phyloP scores from a whole-genome alignment of 2,113 vertebrate species.

The Gymnogyps californianus region DNA sequence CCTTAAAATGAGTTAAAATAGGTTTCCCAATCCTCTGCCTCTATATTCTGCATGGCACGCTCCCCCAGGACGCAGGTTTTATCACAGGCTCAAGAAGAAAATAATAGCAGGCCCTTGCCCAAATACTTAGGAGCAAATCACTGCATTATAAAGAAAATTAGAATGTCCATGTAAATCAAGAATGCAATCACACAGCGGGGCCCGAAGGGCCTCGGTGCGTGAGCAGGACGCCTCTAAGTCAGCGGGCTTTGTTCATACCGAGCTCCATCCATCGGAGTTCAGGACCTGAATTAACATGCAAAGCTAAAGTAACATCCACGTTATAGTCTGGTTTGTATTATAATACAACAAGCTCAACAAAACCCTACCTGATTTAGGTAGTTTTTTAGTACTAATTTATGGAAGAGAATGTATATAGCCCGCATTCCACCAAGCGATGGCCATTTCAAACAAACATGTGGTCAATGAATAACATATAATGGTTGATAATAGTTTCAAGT shows the following conservation, averaged over 20 bases:
- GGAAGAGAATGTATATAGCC: conserved; percentile 58
- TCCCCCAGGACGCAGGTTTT: neutral
- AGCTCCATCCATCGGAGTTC: neutral
- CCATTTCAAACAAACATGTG: conserved; percentile 80
- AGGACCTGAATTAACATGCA: conserved; percentile 10
- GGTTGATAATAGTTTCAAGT: conserved; percentile 82
- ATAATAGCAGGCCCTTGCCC: conserved; percentile 10
- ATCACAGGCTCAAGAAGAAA: neutral
- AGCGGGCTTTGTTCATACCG: neutral
- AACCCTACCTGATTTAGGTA: conserved; percentile 72
- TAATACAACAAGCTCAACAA: conserved; percentile 67
- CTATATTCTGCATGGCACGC: neutral
- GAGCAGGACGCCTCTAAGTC: neutral
- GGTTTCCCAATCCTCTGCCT: neutral
- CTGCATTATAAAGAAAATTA: conserved; percentile 10
- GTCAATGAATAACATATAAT: conserved; percentile 80
- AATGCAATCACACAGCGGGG: neutral
- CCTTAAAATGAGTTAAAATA: neutral
- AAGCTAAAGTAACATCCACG: neutral
- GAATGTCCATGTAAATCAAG: conserved; percentile 22
- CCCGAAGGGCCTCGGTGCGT: neutral
- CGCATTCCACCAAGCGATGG: conserved; percentile 61
- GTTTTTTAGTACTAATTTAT: conserved; percentile 72
- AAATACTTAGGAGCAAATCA: conserved; percentile 23
- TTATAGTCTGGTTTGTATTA: conserved; percentile 71